phyloP scores from a whole-genome alignment of 2,797 vertebrate species.

The Ceryle rudis region DNA sequence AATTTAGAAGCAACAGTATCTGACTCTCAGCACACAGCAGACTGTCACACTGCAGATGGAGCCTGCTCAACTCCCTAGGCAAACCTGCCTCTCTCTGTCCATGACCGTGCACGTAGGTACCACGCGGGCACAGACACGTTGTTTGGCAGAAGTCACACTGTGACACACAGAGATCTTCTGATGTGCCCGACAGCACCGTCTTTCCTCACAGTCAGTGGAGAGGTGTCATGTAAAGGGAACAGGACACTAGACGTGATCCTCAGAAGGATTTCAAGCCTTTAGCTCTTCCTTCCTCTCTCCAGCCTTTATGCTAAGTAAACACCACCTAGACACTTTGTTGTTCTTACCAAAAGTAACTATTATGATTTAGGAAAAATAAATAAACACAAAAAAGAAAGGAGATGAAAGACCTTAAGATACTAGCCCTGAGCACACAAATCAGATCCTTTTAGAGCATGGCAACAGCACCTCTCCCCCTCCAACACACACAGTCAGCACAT shows the following conservation, averaged over 20 bases:
- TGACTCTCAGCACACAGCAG: not conserved
- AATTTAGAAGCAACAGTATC: not conserved
- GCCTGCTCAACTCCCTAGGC: accelerated
- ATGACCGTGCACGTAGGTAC: accelerated
- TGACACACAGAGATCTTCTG: not conserved
- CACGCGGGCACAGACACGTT: accelerated
- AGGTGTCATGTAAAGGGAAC: not conserved
- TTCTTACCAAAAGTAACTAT: not conserved
- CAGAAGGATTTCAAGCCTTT: not conserved
- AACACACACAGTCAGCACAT: not conserved
- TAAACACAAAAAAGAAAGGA: not conserved
- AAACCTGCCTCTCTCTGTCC: not conserved
- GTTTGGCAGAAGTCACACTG: not conserved
- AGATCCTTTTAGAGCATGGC: conserved; percentile 30
- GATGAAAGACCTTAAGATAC: not conserved
- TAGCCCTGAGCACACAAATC: not conserved
- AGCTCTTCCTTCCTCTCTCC: not conserved
- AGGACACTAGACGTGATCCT: not conserved
- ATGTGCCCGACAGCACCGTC: not conserved
- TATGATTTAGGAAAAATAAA: not conserved
- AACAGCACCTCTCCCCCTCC: not conserved
- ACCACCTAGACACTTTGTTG: not conserved
- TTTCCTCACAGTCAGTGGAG: not conserved
- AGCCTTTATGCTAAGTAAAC: not conserved
- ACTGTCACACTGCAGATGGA: not conserved